phyloP scores from a whole-genome alignment of 2,888 invertebrate genomes.

The Pandemis corylana region DNA sequence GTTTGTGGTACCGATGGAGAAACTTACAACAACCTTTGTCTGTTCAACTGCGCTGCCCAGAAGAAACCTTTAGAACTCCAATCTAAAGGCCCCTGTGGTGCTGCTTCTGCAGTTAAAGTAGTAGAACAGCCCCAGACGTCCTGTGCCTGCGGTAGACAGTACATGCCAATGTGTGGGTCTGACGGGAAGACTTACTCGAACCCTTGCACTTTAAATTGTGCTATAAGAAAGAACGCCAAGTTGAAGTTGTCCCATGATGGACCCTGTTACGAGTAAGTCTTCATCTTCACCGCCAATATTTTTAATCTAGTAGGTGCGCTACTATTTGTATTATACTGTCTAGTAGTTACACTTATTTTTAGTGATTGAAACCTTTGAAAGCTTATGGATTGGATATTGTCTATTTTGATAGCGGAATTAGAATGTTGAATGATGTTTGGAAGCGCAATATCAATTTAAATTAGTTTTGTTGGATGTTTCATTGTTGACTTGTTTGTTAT shows the following conservation, averaged over 20 bases:
- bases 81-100: slow-evolving; percentile 45
- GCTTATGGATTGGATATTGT: neutral
- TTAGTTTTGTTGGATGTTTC: no score
- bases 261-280: slow-evolving; percentile 34
- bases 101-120: slow-evolving; percentile 2
- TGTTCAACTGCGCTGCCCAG: slow-evolving; percentile 52
- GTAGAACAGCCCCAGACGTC: slow-evolving; percentile 8
- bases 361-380: neutral
- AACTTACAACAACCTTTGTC: slow-evolving; percentile 56
- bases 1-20: slow-evolving; percentile 52
- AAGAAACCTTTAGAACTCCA: slow-evolving; percentile 44
- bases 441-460: no score
- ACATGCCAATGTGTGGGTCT: slow-evolving; percentile 87
- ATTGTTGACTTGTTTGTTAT: no score
- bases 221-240: slow-evolving; percentile 42
- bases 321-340: no score
- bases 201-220: slow-evolving; percentile 55
- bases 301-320: no score
- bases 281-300: neutral
- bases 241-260: slow-evolving; percentile 46
- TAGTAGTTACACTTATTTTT: no score
- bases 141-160: slow-evolving; percentile 45
- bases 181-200: slow-evolving; percentile 88
- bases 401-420: neutral
- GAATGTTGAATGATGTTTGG: neutral